Percentiles rank a stretch among this genome's conserved stretches.
These are phyloP conservation scores for Sminthopsis crassicaudata DNA, from an alignment of 2,113 vertebrate genomes.

Conservation along the genomic window DNA sequence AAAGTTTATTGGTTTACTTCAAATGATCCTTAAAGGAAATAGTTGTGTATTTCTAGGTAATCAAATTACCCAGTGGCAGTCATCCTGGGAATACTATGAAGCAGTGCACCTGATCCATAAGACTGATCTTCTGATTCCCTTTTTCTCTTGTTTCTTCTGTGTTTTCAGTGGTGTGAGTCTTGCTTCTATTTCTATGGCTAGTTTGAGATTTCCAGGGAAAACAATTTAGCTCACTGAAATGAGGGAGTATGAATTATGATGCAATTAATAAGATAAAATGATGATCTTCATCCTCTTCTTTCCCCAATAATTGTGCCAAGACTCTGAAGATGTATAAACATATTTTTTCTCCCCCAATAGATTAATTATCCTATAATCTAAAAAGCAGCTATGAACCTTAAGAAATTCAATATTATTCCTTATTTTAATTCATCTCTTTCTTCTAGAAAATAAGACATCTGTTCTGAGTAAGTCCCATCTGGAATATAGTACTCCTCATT, in stretches of 20 bases:
- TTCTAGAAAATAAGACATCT: constrained; percentile 12
- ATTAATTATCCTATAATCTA: constrained; percentile 43
- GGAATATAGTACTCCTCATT: constrained; percentile 43
- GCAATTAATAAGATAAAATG: constrained; percentile 9
- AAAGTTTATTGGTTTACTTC: constrained; percentile 11
- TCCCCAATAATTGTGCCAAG: constrained; percentile 2
- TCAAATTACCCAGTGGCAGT: neutral
- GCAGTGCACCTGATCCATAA: neutral
- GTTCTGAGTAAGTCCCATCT: constrained; percentile 41
- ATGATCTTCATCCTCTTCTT: neutral
- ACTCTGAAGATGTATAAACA: neutral
- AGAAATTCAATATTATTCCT: constrained; percentile 27
- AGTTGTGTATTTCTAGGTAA: neutral
- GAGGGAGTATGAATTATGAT: constrained; percentile 51
- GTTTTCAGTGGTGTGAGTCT: neutral
- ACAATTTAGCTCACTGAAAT: neutral
- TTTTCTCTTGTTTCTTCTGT: neutral
- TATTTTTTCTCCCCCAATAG: neutral
- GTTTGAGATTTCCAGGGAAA: constrained; percentile 8
- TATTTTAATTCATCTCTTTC: constrained; percentile 47
- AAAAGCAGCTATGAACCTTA: constrained; percentile 26
- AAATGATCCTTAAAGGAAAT: constrained; percentile 3
- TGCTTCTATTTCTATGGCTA: neutral
- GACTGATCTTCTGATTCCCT: neutral
- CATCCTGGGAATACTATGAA: neutral